These are phyloP conservation scores for Phymatocera aterrima DNA, from an alignment of 2,888 invertebrate species.

Conservation along the genomic window DNA sequence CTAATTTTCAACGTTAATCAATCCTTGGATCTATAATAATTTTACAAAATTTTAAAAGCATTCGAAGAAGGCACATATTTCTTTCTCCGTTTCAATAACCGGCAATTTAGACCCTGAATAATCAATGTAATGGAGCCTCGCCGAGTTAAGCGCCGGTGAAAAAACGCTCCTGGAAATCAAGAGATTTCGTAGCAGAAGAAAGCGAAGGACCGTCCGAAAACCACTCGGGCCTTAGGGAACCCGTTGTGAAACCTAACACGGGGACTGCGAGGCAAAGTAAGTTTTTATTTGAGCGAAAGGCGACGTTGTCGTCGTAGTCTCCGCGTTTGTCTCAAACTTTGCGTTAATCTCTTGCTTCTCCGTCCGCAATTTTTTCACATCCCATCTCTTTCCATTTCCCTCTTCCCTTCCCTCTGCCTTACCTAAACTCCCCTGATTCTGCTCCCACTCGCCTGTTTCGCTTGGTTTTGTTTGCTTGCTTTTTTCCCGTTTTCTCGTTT, in stretches of 20 bases:
- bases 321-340: constrained; percentile 39
- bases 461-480: too few relatives aligned
- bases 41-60: background rate
- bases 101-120: background rate
- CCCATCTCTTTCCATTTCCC: background rate
- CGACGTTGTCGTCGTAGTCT: background rate
- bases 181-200: background rate
- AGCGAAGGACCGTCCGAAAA: constrained; percentile 13
- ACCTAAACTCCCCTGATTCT: background rate
- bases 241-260: constrained; percentile 18
- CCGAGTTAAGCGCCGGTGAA: background rate
- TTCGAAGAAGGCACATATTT: background rate
- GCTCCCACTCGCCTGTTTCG: background rate
- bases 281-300: constrained; percentile 27
- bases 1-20: background rate
- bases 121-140: too few relatives aligned
- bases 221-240: constrained; percentile 31
- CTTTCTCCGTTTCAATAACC: background rate
- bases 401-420: background rate
- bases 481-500: too few relatives aligned
- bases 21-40: background rate
- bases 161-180: constrained; percentile 5
- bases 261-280: constrained; percentile 35
- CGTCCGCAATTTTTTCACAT: background rate
- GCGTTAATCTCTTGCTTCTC: constrained; percentile 39